These are phyloP conservation scores for Pangasius mekongensis DNA, from an alignment of 2,797 vertebrate species.

Conservation along the genomic window DNA sequence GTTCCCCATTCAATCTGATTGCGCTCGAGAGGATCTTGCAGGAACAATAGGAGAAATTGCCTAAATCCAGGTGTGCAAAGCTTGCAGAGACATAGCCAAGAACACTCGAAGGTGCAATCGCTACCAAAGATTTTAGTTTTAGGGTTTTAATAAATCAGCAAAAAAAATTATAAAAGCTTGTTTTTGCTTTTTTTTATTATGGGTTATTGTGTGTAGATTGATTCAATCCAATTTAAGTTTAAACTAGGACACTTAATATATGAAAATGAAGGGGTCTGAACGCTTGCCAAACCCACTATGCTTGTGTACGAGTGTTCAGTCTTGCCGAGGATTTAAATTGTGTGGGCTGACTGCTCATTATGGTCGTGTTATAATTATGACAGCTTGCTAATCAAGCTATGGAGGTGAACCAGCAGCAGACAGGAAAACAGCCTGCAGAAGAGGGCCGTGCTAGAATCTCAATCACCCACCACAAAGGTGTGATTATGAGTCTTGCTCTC, in stretches of 20 bases:
- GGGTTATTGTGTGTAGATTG: too few relatives aligned
- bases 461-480: neutral
- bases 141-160: too few relatives aligned
- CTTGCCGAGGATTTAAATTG: neutral
- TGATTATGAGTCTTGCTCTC: neutral
- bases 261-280: neutral
- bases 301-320: neutral
- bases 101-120: too few relatives aligned
- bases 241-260: neutral
- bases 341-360: neutral
- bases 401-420: neutral
- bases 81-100: neutral
- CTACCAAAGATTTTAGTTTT: too few relatives aligned
- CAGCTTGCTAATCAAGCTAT: neutral
- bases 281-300: neutral
- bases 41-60: neutral
- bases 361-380: neutral
- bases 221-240: neutral
- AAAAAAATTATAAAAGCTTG: too few relatives aligned
- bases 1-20: neutral
- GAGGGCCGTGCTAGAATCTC: neutral
- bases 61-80: neutral
- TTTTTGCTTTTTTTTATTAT: too few relatives aligned
- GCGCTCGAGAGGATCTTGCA: neutral
- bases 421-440: neutral